Base-by-base conservation (phyloP, 2,888 invertebrate genomes). In the Neuroscelio doddi region DNA sequence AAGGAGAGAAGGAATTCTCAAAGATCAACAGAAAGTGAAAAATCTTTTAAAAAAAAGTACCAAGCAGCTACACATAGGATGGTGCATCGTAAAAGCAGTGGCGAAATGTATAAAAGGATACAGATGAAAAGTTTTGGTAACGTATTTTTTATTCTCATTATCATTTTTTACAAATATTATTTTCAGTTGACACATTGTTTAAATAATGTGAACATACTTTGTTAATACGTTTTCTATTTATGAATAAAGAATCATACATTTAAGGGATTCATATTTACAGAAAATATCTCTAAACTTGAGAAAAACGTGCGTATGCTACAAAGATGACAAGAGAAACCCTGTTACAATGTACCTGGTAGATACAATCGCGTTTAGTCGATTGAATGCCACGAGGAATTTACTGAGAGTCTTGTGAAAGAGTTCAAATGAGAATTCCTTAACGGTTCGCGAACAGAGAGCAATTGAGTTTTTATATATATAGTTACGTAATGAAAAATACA, bases 51-150 rank as follows among this genome's bases (percentile, higher is more conserved):
- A 75, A 92, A 93, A 80, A 90, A 91, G 74, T 96, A 94, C 79
- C 93, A 94, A 75, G 93, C 94, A 14, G 90, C 95, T 59, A 93
- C 95, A 1, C 96, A 95, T 84, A 89, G 96, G 51, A 91, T 96
- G 86, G 94, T 96, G 0, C 96, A 96, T 84, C 87, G 96, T 52
- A 92, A 94, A 80, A 94, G 95, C 46, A 95, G 94, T 79, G 90
- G 95, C 49, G 96, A 96, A 85, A 92, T 96, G 90, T 95, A 95
- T 80, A 90, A 92, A 78, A 88, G 95, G 67, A 92, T 95, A 79
- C 90, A 93, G 47, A 91, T 91, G 58, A 93, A 93, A 76, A 90
- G 90, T 55, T 94, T 96, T 81, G 93, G 96, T 96, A 86, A 91
- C 8, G 92, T 85, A 50, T 36, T 12, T 3, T 16, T 5, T 10